Evolutionary conservation across 2,797 vertebrate genomes (phyloP), one percentile per base, ranked within the genome.

Genomic region (Cynodonichthys magdalenae): DNA sequence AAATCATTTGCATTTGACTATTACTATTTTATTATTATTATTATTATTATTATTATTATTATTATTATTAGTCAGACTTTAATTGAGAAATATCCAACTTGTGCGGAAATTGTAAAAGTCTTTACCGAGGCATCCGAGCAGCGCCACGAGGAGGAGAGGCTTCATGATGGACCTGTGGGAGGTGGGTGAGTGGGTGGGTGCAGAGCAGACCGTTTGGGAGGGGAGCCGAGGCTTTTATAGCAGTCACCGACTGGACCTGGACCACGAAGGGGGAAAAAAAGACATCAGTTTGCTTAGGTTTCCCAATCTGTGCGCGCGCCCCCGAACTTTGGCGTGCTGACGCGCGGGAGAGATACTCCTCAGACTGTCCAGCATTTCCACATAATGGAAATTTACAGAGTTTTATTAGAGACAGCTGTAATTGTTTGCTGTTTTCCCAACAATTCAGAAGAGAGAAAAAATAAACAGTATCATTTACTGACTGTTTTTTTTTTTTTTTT

Each of bases 101-200:
- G 31, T 12, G 3, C 5, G 9, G 19, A 11, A 11, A 1, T 17
- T 20, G 28, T 19, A n/a, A 27, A 49, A 19, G 15, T 54, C 15
- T 66, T 92, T 92, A 94, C 93, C 91, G 6, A 93, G 64, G 74
- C 75, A 90, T 42, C 86, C 87, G n/a, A 93, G 67, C 57, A 93
- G 61, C 3, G 71, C 29, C 7, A 66, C 58, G 2, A 86, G 42
- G 59, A 90, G 58, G 11, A 90, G 66, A 81, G 66, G 20, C 67
- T 91, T 92, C 93, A 93, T 94, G 59, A 36, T 87, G 79, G 78
- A 44, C 34, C 24, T 24, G 36, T 11, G 11, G 34, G 36, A 39
- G 36, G 36, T 44, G 42, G 17, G 15, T 19, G 45, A 93, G 55
- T 45, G 85, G 80, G 78, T 55, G 20, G 15, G 11, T 28, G 80